Base-by-base conservation (phyloP, 2,113 vertebrate species). In the Pogona vitticeps region DNA sequence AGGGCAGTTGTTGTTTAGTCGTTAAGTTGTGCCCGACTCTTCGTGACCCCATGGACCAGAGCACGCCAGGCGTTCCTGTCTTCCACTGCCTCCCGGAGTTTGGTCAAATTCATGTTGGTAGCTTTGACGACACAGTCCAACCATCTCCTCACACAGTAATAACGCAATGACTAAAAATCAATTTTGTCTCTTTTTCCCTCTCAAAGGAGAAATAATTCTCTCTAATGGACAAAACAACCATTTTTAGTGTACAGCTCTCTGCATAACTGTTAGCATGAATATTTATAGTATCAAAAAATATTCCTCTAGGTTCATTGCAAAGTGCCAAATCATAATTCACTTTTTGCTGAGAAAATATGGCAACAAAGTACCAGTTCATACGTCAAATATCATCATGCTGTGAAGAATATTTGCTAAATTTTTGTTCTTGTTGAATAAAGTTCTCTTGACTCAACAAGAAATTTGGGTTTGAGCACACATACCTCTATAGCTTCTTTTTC, bases 401-500 rank as follows among this genome's bases (percentile, higher is more conserved):
- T 52, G 5, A 52, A 52, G 46, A 52, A 52, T 52, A 52, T 52
- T 52, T 52, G 46, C 46, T 52, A 52, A 52, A 52, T 6, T 52
- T 52, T 52, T 52, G 46, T 10, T 52, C 46, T 52, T 52, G 10
- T 52, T 52, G 5, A 52, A 52, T 5, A 52, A 52, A n/a, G n/a
- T n/a, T n/a, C n/a, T n/a, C n/a, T n/a, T n/a, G n/a, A 42, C 78
- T 91, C 59, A 75, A 33, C 0, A 46, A 85, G 75, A 82, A 71
- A 42, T n/a, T 72, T 23, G 59, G 28, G 38, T 15, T 61, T 21
- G 52, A 52, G 21, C 12, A 80, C 10, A 63, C 6, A 38, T 75
- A 89, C 98, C 98, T 96, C 97, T 23, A 99, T 94, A 1, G 98
- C 98, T 6, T 99, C 98, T 90, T 99, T 97, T 93, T 98, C 97